Conservation (phyloP, 2,797 vertebrate genomes). For the Sarcophilus harrisii region DNA sequence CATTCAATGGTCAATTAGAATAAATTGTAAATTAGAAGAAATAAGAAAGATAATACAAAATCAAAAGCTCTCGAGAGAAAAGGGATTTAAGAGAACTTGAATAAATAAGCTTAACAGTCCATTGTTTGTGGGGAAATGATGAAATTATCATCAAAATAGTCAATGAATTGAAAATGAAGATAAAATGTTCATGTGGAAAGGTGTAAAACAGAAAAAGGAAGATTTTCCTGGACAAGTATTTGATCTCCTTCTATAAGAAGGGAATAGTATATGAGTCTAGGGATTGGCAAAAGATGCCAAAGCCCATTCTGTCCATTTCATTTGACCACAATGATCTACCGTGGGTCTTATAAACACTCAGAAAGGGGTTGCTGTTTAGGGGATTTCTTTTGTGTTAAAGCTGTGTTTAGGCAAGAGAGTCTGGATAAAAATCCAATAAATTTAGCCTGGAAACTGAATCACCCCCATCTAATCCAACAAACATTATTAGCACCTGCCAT, state of each 20-base stretch:
- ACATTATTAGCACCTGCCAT: background rate
- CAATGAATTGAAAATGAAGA: constrained; percentile 69
- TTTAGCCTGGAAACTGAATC: background rate
- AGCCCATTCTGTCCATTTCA: constrained; percentile 28
- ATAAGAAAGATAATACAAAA: constrained; percentile 77
- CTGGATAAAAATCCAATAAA: constrained; percentile 51
- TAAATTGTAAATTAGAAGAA: constrained; percentile 80
- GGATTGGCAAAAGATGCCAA: constrained; percentile 46
- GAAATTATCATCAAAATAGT: constrained; percentile 81
- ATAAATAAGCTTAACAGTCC: constrained; percentile 78
- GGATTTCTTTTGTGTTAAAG: constrained; percentile 18
- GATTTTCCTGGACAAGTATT: constrained; percentile 55
- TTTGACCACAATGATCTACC: constrained; percentile 14
- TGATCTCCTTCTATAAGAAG: constrained; percentile 37
- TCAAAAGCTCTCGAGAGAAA: constrained; percentile 77
- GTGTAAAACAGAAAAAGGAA: constrained; percentile 40
- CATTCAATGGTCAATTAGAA: constrained; percentile 80
- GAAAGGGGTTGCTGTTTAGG: background rate
- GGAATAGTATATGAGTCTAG: constrained; percentile 38
- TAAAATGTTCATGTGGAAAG: constrained; percentile 65
- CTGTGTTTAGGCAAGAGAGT: background rate
- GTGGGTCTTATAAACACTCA: constrained; percentile 2
- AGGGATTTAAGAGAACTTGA: constrained; percentile 74
- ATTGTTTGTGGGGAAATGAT: constrained; percentile 78
- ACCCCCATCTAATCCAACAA: background rate